phyloP scores from a whole-genome alignment of 2,797 vertebrate species.

The Eulemur albifrons region DNA sequence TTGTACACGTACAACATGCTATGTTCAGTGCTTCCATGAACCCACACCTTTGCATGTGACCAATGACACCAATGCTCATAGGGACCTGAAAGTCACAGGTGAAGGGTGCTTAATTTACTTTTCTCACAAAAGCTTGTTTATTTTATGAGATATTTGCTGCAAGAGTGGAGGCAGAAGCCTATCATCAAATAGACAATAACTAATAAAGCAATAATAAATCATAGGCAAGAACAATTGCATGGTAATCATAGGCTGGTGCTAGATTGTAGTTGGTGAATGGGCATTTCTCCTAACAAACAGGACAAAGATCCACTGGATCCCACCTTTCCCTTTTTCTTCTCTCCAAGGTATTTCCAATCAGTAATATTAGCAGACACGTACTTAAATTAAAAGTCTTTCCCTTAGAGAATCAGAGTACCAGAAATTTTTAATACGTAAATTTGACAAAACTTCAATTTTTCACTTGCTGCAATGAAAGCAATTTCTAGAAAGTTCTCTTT shows the following conservation, averaged over 20 bases:
- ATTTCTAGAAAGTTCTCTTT: not conserved
- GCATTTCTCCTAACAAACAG: not conserved
- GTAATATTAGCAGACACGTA: not conserved
- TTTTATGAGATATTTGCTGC: not conserved
- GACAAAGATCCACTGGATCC: accelerated
- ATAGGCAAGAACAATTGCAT: not conserved
- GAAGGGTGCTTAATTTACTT: not conserved
- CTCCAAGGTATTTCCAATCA: not conserved
- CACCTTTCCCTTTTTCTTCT: not conserved
- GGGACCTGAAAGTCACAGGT: not conserved
- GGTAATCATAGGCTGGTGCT: not conserved
- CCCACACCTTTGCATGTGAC: not conserved
- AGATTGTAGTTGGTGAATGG: not conserved
- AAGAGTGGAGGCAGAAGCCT: not conserved
- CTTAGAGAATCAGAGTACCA: not conserved
- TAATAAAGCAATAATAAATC: not conserved
- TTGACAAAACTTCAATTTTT: not conserved
- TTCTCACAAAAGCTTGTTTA: not conserved
- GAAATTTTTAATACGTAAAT: not conserved
- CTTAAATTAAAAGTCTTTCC: not conserved
- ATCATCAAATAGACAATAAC: not conserved
- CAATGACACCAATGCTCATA: not conserved
- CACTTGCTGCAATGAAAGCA: not conserved
- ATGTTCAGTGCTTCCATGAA: not conserved
- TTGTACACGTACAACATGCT: not conserved